Base-by-base conservation (phyloP, 2,888 invertebrate genomes). In the Apotomis capreana region DNA sequence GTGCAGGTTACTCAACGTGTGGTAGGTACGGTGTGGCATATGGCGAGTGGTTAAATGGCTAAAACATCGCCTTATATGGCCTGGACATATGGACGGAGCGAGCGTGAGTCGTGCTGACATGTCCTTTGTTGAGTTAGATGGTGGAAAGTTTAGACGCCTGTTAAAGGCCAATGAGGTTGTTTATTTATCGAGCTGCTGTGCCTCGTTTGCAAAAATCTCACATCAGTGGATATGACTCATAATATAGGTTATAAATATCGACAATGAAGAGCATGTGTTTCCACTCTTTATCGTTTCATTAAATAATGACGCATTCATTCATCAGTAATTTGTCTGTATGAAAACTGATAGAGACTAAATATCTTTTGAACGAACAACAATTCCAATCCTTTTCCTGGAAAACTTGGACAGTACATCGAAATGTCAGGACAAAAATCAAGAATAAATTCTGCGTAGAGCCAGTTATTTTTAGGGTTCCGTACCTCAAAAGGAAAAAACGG, bases 41-140 rank as follows among this genome's bases (percentile, higher is more conserved):
- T 91, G 91, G 90, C 87, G 81, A 63, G 61, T 68, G 51, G 57
- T 55, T 71, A 68, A 72, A 72, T 68, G 59, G 76, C 89, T 90
- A 89, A 88, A 87, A 84, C 88, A 76, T 79, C 74, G 70, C 92
- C 91, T 80, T 89, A 84, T 88, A 90, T 78, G 89, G 90, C 75
- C 72, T 73, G 78, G 78, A 82, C 87, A 88, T 86, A 88, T 87
- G 88, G 84, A 76, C 80, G 77, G 76, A 63, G 51, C 73, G 76
- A 63, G 51, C 73, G 75, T 73, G 78, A 81, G 78, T 79, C 79
- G 78, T 76, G 76, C 78, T 79, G 81, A 83, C 85, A 83, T 82
- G 83, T 83, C 80, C 82, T 84, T 84, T 83, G 82, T 85, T 83
- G 82, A 86, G 87, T 81, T 82, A 80, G 80, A 77, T 81, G 80